These are phyloP conservation scores for Antechinus flavipes DNA, from an alignment of 2,113 vertebrate species.

Conservation along the genomic window DNA sequence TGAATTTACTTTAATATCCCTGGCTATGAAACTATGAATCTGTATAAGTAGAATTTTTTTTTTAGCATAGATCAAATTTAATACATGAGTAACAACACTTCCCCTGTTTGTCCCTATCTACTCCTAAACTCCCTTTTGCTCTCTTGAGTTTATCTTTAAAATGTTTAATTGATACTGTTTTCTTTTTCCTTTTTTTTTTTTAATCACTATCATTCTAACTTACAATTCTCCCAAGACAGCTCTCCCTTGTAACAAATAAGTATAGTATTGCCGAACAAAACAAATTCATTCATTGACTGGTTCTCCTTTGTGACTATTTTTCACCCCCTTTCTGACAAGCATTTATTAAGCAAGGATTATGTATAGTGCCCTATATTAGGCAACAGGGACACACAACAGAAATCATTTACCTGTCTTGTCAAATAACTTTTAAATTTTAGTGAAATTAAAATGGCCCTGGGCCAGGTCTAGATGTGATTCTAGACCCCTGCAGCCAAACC, in stretches of 20 bases:
- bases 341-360: not conserved
- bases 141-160: not conserved
- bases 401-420: not conserved
- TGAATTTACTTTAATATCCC: not conserved
- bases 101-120: not conserved
- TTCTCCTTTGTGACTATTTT: not conserved
- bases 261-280: not conserved
- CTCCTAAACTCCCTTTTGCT: not conserved
- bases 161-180: not conserved
- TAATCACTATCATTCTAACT: not conserved
- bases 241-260: not conserved
- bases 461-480: not conserved
- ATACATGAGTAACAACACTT: not conserved
- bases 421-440: not conserved
- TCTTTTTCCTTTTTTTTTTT: not conserved
- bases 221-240: not conserved
- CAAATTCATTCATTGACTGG: not conserved
- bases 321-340: not conserved
- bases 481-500: not conserved
- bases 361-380: not conserved
- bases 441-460: not conserved
- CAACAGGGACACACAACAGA: not conserved
- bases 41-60: not conserved
- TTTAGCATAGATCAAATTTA: not conserved
- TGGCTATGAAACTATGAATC: not conserved